Conservation (phyloP, 1,140 invertebrate species). For the Pygmarrhopalites habei region DNA sequence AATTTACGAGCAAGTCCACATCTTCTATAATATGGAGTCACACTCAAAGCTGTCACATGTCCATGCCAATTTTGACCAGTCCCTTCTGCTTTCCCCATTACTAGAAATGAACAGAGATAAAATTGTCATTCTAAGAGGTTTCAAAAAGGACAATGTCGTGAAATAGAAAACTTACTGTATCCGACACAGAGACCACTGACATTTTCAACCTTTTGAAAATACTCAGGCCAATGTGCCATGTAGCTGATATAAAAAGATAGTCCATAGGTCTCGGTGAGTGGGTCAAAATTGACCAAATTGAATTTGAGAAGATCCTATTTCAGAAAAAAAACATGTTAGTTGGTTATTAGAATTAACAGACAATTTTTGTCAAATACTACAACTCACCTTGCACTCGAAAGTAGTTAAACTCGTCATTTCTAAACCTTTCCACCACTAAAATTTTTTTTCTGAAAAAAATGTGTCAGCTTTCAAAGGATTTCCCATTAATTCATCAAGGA, state of each 20-base stretch:
- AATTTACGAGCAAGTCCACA: conserved; percentile 83
- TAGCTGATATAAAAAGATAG: conserved; percentile 97
- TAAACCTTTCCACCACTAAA: too few species aligned
- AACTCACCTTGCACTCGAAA: conserved; percentile 84
- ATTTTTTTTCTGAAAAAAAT: too few species aligned
- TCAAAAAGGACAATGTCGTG: too few species aligned
- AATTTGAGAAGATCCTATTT: conserved; percentile 95
- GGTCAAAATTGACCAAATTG: conserved; percentile 94
- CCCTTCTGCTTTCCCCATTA: conserved; percentile 99
- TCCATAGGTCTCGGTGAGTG: conserved; percentile 95
- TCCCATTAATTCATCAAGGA: too few species aligned
- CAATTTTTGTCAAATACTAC: too few species aligned
- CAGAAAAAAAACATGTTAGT: too few species aligned
- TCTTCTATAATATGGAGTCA: conserved; percentile 87
- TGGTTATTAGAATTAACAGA: too few species aligned
- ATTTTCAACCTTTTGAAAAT: conserved; percentile 93
- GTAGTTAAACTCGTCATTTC: conserved; percentile 85
- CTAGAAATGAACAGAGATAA: conserved; percentile 53
- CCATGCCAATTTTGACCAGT: conserved; percentile 94
- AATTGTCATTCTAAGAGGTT: too few species aligned
- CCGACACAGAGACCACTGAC: conserved; percentile 94
- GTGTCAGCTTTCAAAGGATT: too few species aligned
- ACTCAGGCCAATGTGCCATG: conserved; percentile 97
- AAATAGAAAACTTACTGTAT: conserved; percentile 93
- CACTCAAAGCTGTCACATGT: conserved; percentile 94